These are phyloP conservation scores for Tragelaphus scriptus DNA, from an alignment of 2,113 vertebrate species.

Conservation along the genomic window DNA sequence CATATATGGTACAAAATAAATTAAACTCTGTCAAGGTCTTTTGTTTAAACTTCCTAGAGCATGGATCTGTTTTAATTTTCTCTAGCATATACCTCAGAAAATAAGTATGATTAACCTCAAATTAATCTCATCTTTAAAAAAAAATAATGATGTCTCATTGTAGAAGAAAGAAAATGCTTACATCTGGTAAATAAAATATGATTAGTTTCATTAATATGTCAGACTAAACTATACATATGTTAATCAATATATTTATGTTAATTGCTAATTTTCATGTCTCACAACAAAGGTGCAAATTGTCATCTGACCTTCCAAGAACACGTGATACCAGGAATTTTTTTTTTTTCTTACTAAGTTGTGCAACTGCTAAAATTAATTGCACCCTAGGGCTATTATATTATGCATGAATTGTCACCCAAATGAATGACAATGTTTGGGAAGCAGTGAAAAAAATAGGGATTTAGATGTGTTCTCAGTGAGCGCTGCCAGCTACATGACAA, in stretches of 20 bases:
- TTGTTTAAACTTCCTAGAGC: background rate
- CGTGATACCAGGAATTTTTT: constrained; percentile 37
- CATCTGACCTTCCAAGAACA: constrained; percentile 67
- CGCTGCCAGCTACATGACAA: constrained; percentile 59
- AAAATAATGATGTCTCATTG: background rate
- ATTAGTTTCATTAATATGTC: constrained; percentile 61
- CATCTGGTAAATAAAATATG: constrained; percentile 67
- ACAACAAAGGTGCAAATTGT: constrained; percentile 72
- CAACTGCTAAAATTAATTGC: constrained; percentile 75
- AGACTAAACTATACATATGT: constrained; percentile 71
- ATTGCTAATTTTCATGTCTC: constrained; percentile 70
- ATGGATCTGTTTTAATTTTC: background rate
- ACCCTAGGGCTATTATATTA: constrained; percentile 67
- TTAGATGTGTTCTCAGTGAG: constrained; percentile 61
- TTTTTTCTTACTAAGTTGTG: constrained; percentile 62
- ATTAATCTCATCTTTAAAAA: background rate
- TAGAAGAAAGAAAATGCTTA: constrained; percentile 39
- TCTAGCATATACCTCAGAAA: background rate
- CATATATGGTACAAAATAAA: background rate
- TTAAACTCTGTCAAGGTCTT: background rate
- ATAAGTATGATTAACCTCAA: background rate
- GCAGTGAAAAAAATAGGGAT: constrained; percentile 56
- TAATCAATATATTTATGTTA: constrained; percentile 73
- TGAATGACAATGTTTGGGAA: constrained; percentile 63
- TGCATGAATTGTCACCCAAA: constrained; percentile 71